phyloP scores from a whole-genome alignment of 2,888 invertebrate genomes.

The Proisotoma minuta region DNA sequence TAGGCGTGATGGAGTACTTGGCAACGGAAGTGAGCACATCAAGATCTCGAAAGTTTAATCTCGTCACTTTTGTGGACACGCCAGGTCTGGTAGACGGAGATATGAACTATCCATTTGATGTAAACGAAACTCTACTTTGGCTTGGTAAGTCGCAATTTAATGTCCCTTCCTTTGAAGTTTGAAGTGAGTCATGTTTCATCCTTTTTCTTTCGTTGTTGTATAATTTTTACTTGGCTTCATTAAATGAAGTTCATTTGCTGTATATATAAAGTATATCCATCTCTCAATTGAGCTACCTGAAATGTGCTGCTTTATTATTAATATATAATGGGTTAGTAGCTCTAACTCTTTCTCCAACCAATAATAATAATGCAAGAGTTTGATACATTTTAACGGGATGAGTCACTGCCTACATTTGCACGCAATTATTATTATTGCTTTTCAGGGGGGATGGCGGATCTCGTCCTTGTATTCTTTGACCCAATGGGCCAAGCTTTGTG shows the following conservation, averaged over 20 bases:
- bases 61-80: conserved; percentile 59
- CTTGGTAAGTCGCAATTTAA: conserved; percentile 51
- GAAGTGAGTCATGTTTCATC: neutral
- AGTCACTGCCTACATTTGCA: conserved; percentile 38
- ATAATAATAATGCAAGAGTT: neutral
- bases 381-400: conserved; percentile 45
- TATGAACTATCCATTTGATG: conserved; percentile 60
- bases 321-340: neutral
- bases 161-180: neutral
- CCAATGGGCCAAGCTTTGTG: conserved; percentile 60
- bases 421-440: conserved; percentile 29
- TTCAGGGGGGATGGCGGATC: conserved; percentile 53
- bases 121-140: conserved; percentile 57
- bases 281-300: neutral
- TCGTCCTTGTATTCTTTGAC: conserved; percentile 60
- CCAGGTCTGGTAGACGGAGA: conserved; percentile 60
- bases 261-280: too few species aligned
- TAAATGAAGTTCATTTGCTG: too few species aligned
- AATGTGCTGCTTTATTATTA: neutral
- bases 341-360: neutral
- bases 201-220: too few species aligned
- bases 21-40: conserved; percentile 58
- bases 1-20: conserved; percentile 57
- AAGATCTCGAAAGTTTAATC: conserved; percentile 57
- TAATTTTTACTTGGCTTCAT: too few species aligned